phyloP scores from a whole-genome alignment of 2,888 invertebrate species.

The Polydrusus cervinus region DNA sequence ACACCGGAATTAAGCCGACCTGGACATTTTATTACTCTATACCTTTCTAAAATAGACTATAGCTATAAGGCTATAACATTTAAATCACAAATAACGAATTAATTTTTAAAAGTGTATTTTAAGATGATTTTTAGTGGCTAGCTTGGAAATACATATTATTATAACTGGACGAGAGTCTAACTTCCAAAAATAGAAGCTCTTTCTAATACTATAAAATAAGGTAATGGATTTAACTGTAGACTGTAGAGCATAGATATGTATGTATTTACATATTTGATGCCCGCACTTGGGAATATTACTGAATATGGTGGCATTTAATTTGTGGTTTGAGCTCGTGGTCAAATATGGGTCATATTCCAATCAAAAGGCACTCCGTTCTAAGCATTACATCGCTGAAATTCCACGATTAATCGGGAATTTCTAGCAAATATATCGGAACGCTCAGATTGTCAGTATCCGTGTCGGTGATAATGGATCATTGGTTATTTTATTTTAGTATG shows the following conservation, averaged over 20 bases:
- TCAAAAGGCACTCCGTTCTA: slow-evolving; percentile 40
- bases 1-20: too few species aligned
- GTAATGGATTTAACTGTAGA: too few species aligned
- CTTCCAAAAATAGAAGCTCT: too few species aligned
- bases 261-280: neutral
- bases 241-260: neutral
- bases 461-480: neutral
- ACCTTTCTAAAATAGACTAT: too few species aligned
- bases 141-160: too few species aligned
- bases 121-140: neutral
- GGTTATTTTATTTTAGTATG: too few species aligned
- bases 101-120: too few species aligned
- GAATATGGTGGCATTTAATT: slow-evolving; percentile 36
- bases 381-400: slow-evolving; percentile 25
- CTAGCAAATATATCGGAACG: neutral
- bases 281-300: slow-evolving; percentile 29
- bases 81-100: too few species aligned
- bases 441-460: neutral
- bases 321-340: slow-evolving; percentile 35
- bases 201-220: too few species aligned
- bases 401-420: slow-evolving; percentile 27
- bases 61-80: too few species aligned
- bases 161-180: too few species aligned
- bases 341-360: slow-evolving; percentile 43
- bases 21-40: too few species aligned